Conservation (phyloP, 64 coral and sea anemone species). For the Dendrophyllia cribrosa region DNA sequence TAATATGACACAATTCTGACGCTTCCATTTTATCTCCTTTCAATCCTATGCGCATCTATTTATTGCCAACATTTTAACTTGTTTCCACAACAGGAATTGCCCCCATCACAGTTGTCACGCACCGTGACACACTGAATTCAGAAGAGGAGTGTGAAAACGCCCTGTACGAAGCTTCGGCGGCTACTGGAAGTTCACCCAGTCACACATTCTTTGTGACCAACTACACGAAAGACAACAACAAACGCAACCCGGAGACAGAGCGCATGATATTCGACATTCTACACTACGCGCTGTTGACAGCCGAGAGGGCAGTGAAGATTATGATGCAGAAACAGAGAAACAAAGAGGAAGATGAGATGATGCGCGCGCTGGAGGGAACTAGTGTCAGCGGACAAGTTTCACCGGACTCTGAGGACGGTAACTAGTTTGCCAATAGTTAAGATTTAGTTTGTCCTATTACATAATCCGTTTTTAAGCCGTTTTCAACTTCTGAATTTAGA, state of each 20-base stretch:
- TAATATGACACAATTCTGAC: background rate
- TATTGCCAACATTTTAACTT: background rate
- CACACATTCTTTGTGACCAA: constrained; percentile 83
- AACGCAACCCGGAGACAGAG: constrained; percentile 58
- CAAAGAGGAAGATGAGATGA: constrained; percentile 18
- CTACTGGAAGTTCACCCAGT: constrained; percentile 76
- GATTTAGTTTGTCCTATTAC: too few species aligned
- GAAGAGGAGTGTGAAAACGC: constrained; percentile 46
- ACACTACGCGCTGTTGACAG: constrained; percentile 54
- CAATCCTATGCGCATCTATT: background rate
- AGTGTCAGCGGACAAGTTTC: background rate
- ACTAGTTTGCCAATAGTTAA: background rate
- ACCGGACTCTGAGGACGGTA: background rate
- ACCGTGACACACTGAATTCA: constrained; percentile 37
- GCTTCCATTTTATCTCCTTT: background rate
- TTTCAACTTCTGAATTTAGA: too few species aligned
- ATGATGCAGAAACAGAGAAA: constrained; percentile 31
- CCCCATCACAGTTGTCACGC: constrained; percentile 73
- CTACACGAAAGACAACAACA: constrained; percentile 54
- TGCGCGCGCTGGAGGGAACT: constrained; percentile 1
- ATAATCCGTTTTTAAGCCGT: too few species aligned
- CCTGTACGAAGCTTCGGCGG: constrained; percentile 62
- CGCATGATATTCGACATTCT: constrained; percentile 73
- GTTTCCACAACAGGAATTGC: constrained; percentile 48
- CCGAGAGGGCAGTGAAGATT: constrained; percentile 58